Evolutionary conservation across 2,797 vertebrate genomes (phyloP), one percentile per base, ranked within the genome.

Genomic region (Micropoecilia bifurca): DNA sequence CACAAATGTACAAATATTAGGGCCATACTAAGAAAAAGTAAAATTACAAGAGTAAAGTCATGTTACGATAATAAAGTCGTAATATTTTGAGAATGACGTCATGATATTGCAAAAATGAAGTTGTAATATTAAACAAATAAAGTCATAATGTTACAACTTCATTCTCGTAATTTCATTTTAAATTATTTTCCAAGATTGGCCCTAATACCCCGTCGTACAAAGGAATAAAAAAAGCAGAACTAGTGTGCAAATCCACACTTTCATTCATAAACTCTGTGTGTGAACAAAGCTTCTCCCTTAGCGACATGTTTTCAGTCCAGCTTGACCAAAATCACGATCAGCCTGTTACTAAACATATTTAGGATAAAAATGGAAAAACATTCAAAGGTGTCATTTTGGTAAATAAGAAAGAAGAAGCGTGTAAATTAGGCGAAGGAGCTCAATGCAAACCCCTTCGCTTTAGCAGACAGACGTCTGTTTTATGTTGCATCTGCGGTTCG

Each of bases 331-430:
- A 81, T 79, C 73, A 77, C 72, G 80, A 81, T 87, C 74, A 69
- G 1, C 80, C 76, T 71, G 46, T 53, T 30, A 74, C 39, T 75
- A 73, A 78, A 55, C 36, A 36, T 78, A 57, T 50, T 78, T 73
- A 83, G 71, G 61, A 80, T 87, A 79, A 89, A 72, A 43, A 63
- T n/a, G 6, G 8, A 30, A 61, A 82, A 90, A 91, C 83, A 77
- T 81, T 82, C 73, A 85, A 36, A 75, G 78, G 74, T 87, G 81
- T 85, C 83, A 20, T 90, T 81, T 88, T 90, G 86, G 85, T 91
- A 83, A 83, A 88, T 88, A 81, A 83, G 72, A 82, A 69, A 80
- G 73, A 63, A 61, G 82, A 80, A 57, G 20, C 43, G 1, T 79
- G 45, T 84, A 74, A 83, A 82, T 89, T 50, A 30, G 63, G 69